Base-by-base conservation (phyloP, 30 jellyfish, hydroid and myxozoan species). In the Pseudorhiza aurosa region DNA sequence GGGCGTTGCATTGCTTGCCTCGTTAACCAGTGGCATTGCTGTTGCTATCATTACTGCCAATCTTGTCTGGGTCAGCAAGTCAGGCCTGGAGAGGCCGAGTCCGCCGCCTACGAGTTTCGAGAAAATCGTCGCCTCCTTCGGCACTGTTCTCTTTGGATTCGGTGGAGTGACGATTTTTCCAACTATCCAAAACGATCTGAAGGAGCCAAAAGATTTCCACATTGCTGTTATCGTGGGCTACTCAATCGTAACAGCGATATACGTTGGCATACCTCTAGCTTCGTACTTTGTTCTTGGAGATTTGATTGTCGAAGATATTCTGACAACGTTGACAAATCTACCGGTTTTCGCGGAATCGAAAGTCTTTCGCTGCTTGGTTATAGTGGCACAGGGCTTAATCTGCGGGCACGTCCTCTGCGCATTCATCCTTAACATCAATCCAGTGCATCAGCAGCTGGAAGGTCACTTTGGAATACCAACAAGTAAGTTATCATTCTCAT, bases 161-260 rank as follows among this genome's bases (percentile, higher is more conserved):
- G 99, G 99, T 30, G 99, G 99, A 1, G 88, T 81, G 47, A 89
- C 97, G 40, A 82, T 94, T 10, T 94, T 94, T 30, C 99, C 99
- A 17, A 94, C 95, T 12, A 88, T 94, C 1, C 99, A 94, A 64
- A 87, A 87, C 77, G 99, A 94, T 68, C 55, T 94, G 44, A 82
- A 88, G 49, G 82, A 83, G 51, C 99, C 99, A 1, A 96, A 94
- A 51, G 88, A 94, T 32, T 94, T 94, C 67, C 90, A 88, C 59
- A 69, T 58, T 1, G 97, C 99, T 7, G 99, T 94, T 5, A 50
- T 79, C 21, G 43, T 85, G 42, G 99, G 99, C 25, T 94, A 94
- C 65, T 58, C 85, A 7, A 88, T 94, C 19, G 99, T 94, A 15
- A 33, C 96, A 15, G 83, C 69, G 5, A 75, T 94, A 6, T 85